Base-by-base conservation (phyloP, 23 tunicate genomes). In the Phallusia fumigata region DNA sequence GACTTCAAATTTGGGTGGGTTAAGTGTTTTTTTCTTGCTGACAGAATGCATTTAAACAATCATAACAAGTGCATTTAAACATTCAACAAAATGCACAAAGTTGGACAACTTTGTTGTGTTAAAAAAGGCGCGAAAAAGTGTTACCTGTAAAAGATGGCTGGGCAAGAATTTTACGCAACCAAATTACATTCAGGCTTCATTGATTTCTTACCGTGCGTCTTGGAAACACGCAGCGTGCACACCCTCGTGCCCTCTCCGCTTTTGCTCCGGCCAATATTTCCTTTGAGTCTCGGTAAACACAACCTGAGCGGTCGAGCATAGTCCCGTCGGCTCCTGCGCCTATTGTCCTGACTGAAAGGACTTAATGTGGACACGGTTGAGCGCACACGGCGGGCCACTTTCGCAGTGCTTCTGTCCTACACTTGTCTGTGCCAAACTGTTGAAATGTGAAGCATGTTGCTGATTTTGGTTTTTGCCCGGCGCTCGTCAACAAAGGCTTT, bases 201-300 rank as follows among this genome's bases (percentile, higher is more conserved):
- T 24, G 69, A 58, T 58, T 58, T 58, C 69, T 58, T 22, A 58
- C 26, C 28, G 69, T 58, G 69, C 69, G 28, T 10, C 47, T 58
- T 58, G 11, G 5, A 22, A 58, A 24, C 69, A 58, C 15, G 11
- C 69, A 16, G 2, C 69, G 16, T 2, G 69, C 13, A 58, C 28
- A 58, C 69, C 16, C 69, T 22, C 69, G 28, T 58, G 69, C 69
- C 69, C 69, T 58, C 69, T 24, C 28, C 80, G 13, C 78, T 15
- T 34, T 35, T 12, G 12, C 28, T 15, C 15, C 53, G 53, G 16
- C 53, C 33, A 22, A 36, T 35, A 45, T 77, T 77, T 77, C 80
- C 26, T 77, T 77, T 44, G 53, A 16, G 80, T 10, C 80, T 77
- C 52, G 53, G 80, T 45, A 77, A 77, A 77, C 80, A 77, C 80